These are phyloP conservation scores for Venturia canescens DNA, from an alignment of 1,140 invertebrate genomes.

Conservation along the genomic window DNA sequence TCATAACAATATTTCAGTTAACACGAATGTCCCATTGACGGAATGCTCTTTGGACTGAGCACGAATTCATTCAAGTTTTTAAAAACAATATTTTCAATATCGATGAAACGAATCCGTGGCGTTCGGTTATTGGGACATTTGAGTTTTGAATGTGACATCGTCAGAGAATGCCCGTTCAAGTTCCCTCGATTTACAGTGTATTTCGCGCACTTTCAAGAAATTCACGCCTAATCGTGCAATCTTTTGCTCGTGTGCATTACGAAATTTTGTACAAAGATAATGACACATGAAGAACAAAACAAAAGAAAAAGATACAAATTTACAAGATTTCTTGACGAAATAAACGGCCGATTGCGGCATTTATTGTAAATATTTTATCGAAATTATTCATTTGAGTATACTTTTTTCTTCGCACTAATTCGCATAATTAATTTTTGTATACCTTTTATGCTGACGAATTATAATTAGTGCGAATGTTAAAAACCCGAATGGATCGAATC, in stretches of 20 bases:
- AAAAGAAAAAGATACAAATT: slow-evolving; percentile 31
- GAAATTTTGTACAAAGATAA: slow-evolving; percentile 57
- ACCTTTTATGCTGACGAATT: too few relatives aligned
- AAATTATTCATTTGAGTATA: neutral
- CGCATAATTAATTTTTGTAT: too few relatives aligned
- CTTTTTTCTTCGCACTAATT: neutral
- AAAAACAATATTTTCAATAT: too few relatives aligned
- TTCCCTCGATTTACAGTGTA: neutral
- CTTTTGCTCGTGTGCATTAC: slow-evolving; percentile 13
- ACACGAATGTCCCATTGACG: neutral
- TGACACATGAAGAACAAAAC: neutral
- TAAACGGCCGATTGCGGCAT: slow-evolving; percentile 51
- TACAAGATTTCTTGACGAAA: slow-evolving; percentile 44
- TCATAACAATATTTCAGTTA: slow-evolving; percentile 1
- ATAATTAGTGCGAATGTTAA: too few relatives aligned
- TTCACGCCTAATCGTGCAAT: slow-evolving; percentile 12
- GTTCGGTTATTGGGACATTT: too few relatives aligned
- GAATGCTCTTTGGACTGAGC: neutral
- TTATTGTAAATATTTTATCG: slow-evolving; percentile 48
- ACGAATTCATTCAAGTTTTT: neutral
- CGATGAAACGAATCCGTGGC: too few relatives aligned
- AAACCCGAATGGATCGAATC: too few relatives aligned
- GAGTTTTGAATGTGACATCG: too few relatives aligned
- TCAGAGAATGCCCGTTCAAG: neutral
- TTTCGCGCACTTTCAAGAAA: neutral